Evolutionary conservation across 2,888 invertebrate species (phyloP), one percentile per base, ranked within the genome.

Genomic region (Mythimna vitellina): DNA sequence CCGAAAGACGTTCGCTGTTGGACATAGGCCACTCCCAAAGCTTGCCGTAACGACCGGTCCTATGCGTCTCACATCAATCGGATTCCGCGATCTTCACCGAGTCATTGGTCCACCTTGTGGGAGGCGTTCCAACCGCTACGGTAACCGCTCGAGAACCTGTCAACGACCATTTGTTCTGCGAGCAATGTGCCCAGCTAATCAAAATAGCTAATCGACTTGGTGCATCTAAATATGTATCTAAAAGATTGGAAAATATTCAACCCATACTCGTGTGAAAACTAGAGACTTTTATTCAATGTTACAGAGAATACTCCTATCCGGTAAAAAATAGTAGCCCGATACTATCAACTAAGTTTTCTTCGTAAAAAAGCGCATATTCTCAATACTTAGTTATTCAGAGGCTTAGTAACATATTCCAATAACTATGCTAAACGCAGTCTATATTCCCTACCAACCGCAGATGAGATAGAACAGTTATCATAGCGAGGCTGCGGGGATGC

Each of bases 381-480:
- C 17, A n/a, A 46, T 54, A 61, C 20, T 54, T 54, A 42, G 17
- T 35, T 64, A 68, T 69, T 82, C 60, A 67, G 54, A 77, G 32
- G 22, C 12, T 35, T 25, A 29, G 29, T 57, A 57, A 56, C 17
- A 56, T 42, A 62, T 60, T 58, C 53, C 67, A 79, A 72, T 82
- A 79, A 65, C 61, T 79, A 78, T 73, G 83, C 67, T 79, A 82
- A 82, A 62, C 64, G 73, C 5, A 29, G 29, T 62, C 63, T 51
- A 49, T 53, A 54, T 42, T 25, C 42, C 20, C 29, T 25, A 29
- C 14, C 51, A 51, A 57, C 42, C 38, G 17, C 66, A 56, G 32
- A 64, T 58, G 57, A 22, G 65, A 56, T 14, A 22, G 42, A 5
- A 32, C 46, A 56, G 60, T 49, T 65, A 49, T 32, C 46, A 10